Evolutionary conservation across 2,888 invertebrate genomes (phyloP), one percentile per base, ranked within the genome.

Genomic region (Drosophila diplacantha): DNA sequence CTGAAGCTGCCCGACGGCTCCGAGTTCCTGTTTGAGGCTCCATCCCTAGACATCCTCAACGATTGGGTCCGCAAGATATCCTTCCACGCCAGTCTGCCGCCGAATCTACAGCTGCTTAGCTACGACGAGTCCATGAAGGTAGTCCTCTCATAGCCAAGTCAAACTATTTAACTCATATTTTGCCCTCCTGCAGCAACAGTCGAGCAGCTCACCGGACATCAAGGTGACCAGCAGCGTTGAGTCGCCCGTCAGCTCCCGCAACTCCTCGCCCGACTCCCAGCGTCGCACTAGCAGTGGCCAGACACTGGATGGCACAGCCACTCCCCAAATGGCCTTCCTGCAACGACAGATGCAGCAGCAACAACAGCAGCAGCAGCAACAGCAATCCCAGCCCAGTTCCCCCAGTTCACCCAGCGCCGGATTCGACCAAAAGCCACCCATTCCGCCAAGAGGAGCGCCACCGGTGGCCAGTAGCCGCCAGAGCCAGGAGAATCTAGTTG

Each of bases 11-110:
- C 93, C 0, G 99, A 99, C 87, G 96, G 96, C 3, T 95, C 98
- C 0, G 97, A 98, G 89, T 98, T 94, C 89, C 90, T 99, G 69
- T 96, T 99, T 88, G 92, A 95, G 43, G 94, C 95, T 49, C 89
- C 91, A 8, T 92, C 91, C 43, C 91, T 92, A 54, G 92, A 91
- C 2, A 93, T 94, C 58, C 93, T 96, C 93, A 91, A 92, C 81
- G 96, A 96, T 63, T 98, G 97, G 97, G 93, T 96, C 16, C 93
- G 93, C 85, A 97, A 97, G 90, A 93, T 99, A 74, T 92, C 93
- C 55, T 98, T 97, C 92, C 97, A 97, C 88, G 98, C 99, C 14
- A 91, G 92, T 81, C 90, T 98, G 69, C 96, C 96, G 14, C 98
- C 98, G 14, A 94, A 93, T 86, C 91, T 96, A 85, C 97, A 97